These are phyloP conservation scores for Loripinus fragilis DNA, from an alignment of 2,888 invertebrate species.

Conservation along the genomic window DNA sequence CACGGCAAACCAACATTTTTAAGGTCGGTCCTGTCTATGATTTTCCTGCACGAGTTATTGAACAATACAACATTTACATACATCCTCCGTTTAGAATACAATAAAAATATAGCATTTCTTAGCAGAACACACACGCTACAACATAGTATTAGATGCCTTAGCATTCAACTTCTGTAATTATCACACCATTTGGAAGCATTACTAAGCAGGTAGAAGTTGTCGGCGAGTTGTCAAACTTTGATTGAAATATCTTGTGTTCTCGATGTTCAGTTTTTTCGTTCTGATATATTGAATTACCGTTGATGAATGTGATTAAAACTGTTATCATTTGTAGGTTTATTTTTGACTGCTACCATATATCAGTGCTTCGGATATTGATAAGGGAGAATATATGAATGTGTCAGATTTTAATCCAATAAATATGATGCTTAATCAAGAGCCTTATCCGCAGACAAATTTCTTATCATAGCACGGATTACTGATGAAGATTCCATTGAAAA, in stretches of 20 bases:
- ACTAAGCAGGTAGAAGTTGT: not conserved
- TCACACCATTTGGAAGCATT: slow-evolving; percentile 8
- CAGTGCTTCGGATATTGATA: slow-evolving; percentile 19
- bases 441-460: slow-evolving; percentile 18
- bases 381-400: slow-evolving; percentile 17
- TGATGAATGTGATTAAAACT: slow-evolving; percentile 16
- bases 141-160: no score
- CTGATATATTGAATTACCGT: slow-evolving; percentile 16
- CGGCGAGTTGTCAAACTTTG: slow-evolving; percentile 16
- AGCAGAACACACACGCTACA: no score
- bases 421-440: slow-evolving; percentile 10
- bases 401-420: slow-evolving; percentile 22
- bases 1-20: no score
- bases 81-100: no score
- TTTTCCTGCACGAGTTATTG: no score
- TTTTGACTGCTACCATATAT: slow-evolving; percentile 30
- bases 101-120: no score
- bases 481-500: slow-evolving; percentile 12
- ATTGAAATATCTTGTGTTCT: slow-evolving; percentile 13
- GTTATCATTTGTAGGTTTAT: slow-evolving; percentile 18
- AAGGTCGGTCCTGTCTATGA: no score
- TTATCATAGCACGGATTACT: not conserved
- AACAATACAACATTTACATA: no score
- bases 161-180: not conserved
- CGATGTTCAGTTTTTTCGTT: slow-evolving; percentile 12